Evolutionary conservation across 1,140 invertebrate species (phyloP).

Genomic region (Yoshiicerus persimilis): DNA sequence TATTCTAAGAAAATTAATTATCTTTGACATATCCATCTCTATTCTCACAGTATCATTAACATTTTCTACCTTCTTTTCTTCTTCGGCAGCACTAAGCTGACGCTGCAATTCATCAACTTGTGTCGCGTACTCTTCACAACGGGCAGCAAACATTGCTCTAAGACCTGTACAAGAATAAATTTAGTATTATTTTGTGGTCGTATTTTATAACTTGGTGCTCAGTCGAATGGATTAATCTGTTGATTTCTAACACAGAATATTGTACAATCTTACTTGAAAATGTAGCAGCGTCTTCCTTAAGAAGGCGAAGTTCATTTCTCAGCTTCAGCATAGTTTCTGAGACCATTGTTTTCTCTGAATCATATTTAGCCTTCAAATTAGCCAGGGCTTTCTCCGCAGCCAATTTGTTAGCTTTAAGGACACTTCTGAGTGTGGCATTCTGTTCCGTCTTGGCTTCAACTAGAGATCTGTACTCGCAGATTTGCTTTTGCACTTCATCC

Average conservation of each 20-base stretch:
- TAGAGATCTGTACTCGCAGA: constrained; percentile 44
- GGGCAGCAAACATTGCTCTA: constrained; percentile 97
- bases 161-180: constrained; percentile 67
- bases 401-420: constrained; percentile 98
- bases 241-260: not conserved
- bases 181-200: not conserved
- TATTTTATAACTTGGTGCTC: too few relatives aligned
- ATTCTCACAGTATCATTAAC: not conserved
- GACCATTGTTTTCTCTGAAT: constrained; percentile 97
- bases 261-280: constrained; percentile 77
- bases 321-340: constrained; percentile 97
- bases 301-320: constrained; percentile 85
- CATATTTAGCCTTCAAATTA: constrained; percentile 98
- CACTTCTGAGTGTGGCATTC: constrained; percentile 93
- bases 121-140: constrained; percentile 97
- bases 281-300: constrained; percentile 98
- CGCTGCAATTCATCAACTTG: constrained; percentile 94
- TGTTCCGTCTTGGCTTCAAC: constrained; percentile 68
- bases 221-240: not conserved
- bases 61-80: constrained; percentile 79
- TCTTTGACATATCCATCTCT: not conserved
- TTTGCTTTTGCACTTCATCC: constrained; percentile 46
- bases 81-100: constrained; percentile 84
- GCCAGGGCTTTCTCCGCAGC: constrained; percentile 96
- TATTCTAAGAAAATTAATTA: too few relatives aligned